phyloP scores from a whole-genome alignment of 2,797 vertebrate species.

The Netta rufina region DNA sequence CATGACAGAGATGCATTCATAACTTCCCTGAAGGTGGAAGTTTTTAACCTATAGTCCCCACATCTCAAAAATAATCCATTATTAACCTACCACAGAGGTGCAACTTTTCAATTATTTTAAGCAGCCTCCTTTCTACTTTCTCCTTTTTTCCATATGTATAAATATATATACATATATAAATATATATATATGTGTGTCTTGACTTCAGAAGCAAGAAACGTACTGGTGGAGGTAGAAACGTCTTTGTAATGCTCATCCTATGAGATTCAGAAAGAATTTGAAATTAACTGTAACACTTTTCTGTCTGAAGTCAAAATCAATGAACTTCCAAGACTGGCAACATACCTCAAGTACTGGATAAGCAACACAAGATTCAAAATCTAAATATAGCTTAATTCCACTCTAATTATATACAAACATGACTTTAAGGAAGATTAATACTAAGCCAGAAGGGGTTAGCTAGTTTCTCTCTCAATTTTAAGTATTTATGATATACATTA shows the following conservation, averaged over 20 bases:
- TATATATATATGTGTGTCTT: neutral
- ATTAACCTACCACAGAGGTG: neutral
- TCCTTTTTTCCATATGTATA: neutral
- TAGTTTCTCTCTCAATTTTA: neutral
- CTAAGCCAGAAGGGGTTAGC: neutral
- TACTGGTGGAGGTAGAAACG: no score
- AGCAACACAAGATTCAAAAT: slow-evolving; percentile 10
- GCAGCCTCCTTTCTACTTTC: neutral
- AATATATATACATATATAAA: neutral
- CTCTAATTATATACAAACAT: neutral
- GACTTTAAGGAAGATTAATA: neutral
- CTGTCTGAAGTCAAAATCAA: neutral
- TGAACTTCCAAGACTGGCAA: neutral
- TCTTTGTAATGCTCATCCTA: neutral
- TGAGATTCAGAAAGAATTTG: neutral
- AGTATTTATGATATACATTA: neutral
- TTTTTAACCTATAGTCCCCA: neutral
- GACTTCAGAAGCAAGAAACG: neutral
- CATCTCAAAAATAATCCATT: neutral
- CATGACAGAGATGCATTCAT: neutral
- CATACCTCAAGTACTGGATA: neutral
- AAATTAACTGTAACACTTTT: neutral
- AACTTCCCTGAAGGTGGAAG: neutral
- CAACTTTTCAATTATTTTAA: neutral
- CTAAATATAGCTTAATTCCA: neutral